Evolutionary conservation across 2,113 vertebrate genomes (phyloP).

Genomic region (Pterocles gutturalis): DNA sequence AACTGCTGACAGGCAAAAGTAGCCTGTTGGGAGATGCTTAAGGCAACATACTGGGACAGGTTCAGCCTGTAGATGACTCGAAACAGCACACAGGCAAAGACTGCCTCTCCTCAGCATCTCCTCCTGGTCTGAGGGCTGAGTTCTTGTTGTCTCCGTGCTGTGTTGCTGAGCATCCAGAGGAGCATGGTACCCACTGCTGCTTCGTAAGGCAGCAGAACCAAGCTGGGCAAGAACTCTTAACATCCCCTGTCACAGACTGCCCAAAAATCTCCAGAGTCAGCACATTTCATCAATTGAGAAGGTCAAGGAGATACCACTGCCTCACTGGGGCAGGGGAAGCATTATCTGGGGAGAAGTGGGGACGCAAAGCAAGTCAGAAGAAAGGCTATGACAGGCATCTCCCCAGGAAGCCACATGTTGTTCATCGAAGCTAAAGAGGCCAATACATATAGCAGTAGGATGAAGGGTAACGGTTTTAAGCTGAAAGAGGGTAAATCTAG

Average conservation of each 20-base stretch:
- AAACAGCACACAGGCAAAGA: neutral
- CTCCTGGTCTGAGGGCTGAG: neutral
- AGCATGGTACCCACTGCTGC: neutral
- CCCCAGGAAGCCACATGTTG: neutral
- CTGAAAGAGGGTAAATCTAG: too few relatives aligned
- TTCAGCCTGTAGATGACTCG: neutral
- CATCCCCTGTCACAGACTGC: neutral
- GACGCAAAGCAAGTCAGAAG: neutral
- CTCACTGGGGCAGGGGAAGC: neutral
- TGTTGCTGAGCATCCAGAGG: neutral
- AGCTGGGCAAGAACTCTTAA: neutral
- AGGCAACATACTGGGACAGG: neutral
- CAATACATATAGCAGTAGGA: neutral
- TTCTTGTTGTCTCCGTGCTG: rapidly evolving
- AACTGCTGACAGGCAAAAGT: neutral
- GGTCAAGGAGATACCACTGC: neutral
- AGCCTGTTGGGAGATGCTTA: neutral
- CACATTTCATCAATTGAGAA: neutral
- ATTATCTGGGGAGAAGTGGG: neutral
- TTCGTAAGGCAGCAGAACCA: neutral
- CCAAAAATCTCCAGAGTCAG: neutral
- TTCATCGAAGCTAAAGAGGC: neutral
- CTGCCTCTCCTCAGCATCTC: neutral
- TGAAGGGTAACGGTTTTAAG: too few relatives aligned
- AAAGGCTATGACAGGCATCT: neutral